Conservation (phyloP, 2,113 vertebrate genomes). For the Corythornis madagascariensis region DNA sequence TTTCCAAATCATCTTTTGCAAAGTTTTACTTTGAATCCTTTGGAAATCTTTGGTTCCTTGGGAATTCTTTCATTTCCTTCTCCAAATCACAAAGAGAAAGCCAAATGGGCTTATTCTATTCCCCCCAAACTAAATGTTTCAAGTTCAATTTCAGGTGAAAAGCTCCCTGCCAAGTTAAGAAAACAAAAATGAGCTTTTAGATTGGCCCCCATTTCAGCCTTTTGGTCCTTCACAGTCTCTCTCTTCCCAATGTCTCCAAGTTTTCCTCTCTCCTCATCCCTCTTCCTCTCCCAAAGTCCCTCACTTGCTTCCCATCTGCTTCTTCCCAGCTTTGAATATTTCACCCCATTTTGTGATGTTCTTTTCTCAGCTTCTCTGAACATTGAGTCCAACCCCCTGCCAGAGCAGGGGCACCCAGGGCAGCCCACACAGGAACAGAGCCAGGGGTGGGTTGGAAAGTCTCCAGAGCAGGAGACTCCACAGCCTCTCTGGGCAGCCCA, state of each 20-base stretch:
- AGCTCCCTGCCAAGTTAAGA: accelerated
- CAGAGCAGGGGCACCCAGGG: too few species aligned
- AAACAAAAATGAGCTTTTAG: neutral
- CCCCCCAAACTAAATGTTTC: neutral
- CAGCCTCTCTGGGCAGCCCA: too few species aligned
- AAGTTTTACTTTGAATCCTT: neutral
- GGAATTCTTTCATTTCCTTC: neutral
- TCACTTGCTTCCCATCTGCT: neutral
- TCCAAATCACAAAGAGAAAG: neutral
- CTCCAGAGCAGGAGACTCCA: too few species aligned
- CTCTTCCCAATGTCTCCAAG: neutral
- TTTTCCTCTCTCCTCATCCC: neutral
- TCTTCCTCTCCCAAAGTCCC: neutral
- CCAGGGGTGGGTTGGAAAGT: too few species aligned
- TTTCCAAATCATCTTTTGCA: neutral
- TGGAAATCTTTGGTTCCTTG: neutral
- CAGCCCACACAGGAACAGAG: too few species aligned
- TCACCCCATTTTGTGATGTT: neutral
- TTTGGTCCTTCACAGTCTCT: neutral
- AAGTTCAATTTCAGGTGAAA: neutral
- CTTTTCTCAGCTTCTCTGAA: neutral
- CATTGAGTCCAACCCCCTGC: too few species aligned
- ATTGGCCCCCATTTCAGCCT: neutral
- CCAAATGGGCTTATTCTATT: neutral
- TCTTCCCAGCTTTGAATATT: neutral